A percentile compares a stretch with the other conserved stretches of the same genome.
Evolutionary conservation across 2,113 vertebrate species (phyloP).

Genomic region (Oriolus oriolus): DNA sequence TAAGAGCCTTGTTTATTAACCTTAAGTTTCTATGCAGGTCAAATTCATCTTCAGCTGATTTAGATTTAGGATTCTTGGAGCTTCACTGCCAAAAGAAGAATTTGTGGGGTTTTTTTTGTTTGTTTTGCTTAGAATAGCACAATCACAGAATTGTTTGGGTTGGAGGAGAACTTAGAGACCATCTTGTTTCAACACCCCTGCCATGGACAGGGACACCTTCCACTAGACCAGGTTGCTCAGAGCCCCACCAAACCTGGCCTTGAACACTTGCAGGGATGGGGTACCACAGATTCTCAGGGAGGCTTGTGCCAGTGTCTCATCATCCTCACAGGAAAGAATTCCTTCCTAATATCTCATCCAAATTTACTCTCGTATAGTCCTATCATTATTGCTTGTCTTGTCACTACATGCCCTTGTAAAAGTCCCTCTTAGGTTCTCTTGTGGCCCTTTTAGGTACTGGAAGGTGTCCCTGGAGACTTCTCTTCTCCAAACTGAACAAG

Average conservation of each 20-base stretch:
- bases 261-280: neutral
- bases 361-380: neutral
- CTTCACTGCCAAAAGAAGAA: neutral
- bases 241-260: too few relatives aligned
- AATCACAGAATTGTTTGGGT: neutral
- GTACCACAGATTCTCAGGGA: neutral
- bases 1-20: neutral
- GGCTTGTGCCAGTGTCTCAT: neutral
- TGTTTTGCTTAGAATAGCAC: neutral
- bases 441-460: neutral
- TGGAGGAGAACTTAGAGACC: neutral
- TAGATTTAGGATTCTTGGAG: neutral
- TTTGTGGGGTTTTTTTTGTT: neutral
- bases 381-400: neutral
- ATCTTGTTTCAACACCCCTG: neutral
- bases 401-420: too few relatives aligned
- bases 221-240: neutral
- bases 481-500: neutral
- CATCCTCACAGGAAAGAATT: neutral
- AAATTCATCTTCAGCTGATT: neutral
- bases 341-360: neutral
- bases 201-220: neutral
- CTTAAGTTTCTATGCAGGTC: neutral
- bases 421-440: neutral
- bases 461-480: neutral